Evolutionary conservation across 2,113 vertebrate genomes (phyloP), one percentile per base, ranked within the genome.

Genomic region (Porphyrio hochstetteri): DNA sequence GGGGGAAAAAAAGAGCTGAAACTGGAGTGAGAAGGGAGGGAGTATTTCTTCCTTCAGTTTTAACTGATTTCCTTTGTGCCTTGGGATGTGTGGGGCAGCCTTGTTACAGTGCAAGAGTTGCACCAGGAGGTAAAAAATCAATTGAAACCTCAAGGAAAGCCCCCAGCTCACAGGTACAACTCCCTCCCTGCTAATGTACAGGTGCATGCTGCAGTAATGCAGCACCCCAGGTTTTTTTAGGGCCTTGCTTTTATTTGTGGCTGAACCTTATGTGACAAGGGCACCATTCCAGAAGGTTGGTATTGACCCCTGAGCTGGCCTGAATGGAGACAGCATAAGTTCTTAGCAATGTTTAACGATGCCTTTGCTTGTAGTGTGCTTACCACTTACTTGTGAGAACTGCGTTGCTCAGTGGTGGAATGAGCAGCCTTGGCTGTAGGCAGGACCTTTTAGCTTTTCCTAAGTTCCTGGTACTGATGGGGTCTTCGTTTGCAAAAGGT

Each of bases 271-370:
- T 48, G 24, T 10, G 15, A 67, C 77, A 67, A 91, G 33, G 33
- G 16, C 25, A 25, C 28, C 0, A 0, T 18, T 80, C 44, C 2
- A 1, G 18, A 35, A 69, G 59, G 40, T 69, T 33, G 16, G 17
- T 46, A 13, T 4, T 44, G 93, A 71, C 33, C 48, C 42, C 29
- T 57, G 35, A 71, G 57, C 28, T 90, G 65, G 56, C 38, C n/a
- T 50, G 52, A 59, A 6, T 0, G 0, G 69, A 40, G 56, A 14
- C 0, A 1, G 61, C 11, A 4, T 0, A 1, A 81, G 64, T 57
- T 52, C 50, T 52, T 61, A 21, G 57, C 0, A 8, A 18, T 48
- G 48, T 76, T 89, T 56, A 14, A 65, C 76, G 3, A 8, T 1
- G 1, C 64, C 59, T 96, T 55, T 61, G 29, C 46, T 57, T 53